A percentile compares a stretch with the other conserved stretches of the same genome.
Evolutionary conservation across 2,888 invertebrate species (phyloP).

Genomic region (Drosophila buzzatii): DNA sequence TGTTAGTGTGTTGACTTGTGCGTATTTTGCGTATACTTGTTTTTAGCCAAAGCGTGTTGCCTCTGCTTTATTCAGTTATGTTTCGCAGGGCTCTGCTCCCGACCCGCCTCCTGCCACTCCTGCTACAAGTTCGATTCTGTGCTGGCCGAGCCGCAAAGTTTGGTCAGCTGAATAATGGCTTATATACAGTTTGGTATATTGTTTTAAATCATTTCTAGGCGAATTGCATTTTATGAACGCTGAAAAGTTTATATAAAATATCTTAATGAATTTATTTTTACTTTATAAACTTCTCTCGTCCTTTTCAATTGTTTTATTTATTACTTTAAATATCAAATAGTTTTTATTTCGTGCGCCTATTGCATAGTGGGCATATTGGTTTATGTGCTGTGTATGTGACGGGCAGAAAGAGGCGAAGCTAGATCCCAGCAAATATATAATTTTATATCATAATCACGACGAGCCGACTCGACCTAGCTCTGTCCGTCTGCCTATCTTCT

Average conservation of each 20-base stretch:
- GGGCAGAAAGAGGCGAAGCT: too few species aligned
- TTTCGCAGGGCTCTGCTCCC: neutral
- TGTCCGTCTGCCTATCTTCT: too few species aligned
- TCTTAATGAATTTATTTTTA: neutral
- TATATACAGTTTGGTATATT: conserved; percentile 1
- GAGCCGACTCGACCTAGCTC: too few species aligned
- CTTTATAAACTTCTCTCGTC: neutral
- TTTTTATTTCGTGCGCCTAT: too few species aligned
- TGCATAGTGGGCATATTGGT: too few species aligned
- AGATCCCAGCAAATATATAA: too few species aligned
- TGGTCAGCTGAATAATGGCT: conserved; percentile 15
- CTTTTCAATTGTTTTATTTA: neutral
- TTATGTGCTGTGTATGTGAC: too few species aligned
- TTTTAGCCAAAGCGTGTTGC: conserved; percentile 36
- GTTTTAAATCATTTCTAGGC: conserved; percentile 20
- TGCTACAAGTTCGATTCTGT: neutral
- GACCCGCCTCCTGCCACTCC: neutral
- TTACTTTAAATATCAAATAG: too few species aligned
- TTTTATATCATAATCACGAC: too few species aligned
- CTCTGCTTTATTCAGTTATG: conserved; percentile 11
- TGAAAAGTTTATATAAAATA: neutral
- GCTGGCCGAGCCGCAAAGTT: conserved; percentile 13
- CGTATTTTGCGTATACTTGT: conserved; percentile 43
- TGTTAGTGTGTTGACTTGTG: conserved; percentile 2
- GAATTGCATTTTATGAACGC: conserved; percentile 12